Conservation (phyloP, 2,888 invertebrate genomes). For the Odontothrips loti region DNA sequence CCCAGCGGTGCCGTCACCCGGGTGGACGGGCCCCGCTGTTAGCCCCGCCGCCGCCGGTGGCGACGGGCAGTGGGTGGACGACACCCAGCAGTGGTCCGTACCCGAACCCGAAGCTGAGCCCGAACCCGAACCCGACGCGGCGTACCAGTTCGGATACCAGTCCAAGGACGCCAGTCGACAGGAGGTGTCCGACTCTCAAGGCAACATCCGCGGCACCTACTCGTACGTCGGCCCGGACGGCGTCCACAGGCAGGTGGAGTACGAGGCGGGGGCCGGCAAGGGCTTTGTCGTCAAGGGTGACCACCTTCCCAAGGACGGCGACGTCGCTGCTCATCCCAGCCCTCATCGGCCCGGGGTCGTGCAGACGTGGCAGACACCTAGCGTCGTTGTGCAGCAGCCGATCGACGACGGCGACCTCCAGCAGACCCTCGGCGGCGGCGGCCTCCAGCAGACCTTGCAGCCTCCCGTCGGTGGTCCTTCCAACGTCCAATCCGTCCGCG, state of each 20-base stretch:
- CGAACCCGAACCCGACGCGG: constrained; percentile 53
- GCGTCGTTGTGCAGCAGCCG: neutral
- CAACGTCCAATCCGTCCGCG: neutral
- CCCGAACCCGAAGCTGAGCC: constrained; percentile 15
- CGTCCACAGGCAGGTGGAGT: constrained; percentile 36
- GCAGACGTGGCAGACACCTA: neutral
- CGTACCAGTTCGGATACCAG: constrained; percentile 63
- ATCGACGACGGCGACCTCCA: neutral
- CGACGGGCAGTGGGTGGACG: neutral
- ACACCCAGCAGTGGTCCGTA: constrained; percentile 19
- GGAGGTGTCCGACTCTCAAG: constrained; percentile 59
- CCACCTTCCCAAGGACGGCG: constrained; percentile 4
- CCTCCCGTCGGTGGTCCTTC: neutral
- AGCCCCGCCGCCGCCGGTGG: neutral
- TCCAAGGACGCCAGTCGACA: constrained; percentile 62
- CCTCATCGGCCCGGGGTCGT: constrained; percentile 13
- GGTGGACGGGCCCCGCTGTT: neutral
- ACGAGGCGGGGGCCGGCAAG: constrained; percentile 38
- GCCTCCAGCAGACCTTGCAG: neutral
- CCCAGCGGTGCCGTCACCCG: neutral
- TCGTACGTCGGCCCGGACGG: constrained; percentile 40
- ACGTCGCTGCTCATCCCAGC: neutral
- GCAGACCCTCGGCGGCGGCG: neutral
- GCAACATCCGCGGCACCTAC: constrained; percentile 49
- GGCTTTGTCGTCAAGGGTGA: constrained; percentile 36